These are phyloP conservation scores for Drosophila atripex DNA, from an alignment of 2,888 invertebrate genomes.

Conservation along the genomic window DNA sequence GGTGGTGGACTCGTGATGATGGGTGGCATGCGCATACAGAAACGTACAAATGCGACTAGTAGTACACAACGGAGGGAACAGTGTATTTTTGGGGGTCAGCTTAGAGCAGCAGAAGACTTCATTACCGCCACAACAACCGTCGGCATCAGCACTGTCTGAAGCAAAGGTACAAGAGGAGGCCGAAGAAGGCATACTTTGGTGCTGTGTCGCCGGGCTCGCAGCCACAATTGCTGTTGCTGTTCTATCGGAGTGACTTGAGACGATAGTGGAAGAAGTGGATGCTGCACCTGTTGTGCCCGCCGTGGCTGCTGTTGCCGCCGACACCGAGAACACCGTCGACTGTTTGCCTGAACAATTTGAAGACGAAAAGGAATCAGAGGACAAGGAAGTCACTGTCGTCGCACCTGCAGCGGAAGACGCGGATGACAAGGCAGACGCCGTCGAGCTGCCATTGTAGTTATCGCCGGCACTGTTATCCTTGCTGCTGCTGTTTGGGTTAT, in stretches of 20 bases:
- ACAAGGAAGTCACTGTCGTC: constrained; percentile 37
- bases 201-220: constrained; percentile 41
- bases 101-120: constrained; percentile 41
- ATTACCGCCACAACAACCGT: constrained; percentile 58
- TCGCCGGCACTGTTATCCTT: constrained; percentile 44
- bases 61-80: constrained; percentile 9
- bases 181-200: constrained; percentile 48
- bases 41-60: constrained; percentile 28
- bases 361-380: constrained; percentile 48
- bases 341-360: constrained; percentile 39
- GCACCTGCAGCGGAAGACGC: constrained; percentile 41
- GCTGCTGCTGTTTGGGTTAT: constrained; percentile 42
- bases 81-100: constrained; percentile 8
- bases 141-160: constrained; percentile 66
- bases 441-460: constrained; percentile 6
- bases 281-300: constrained; percentile 67
- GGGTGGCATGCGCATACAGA: constrained; percentile 38
- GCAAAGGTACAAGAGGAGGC: constrained; percentile 63
- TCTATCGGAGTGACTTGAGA: constrained; percentile 44
- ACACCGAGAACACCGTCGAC: constrained; percentile 31
- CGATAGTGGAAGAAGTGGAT: constrained; percentile 48
- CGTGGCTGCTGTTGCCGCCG: constrained; percentile 51
- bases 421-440: constrained; percentile 18
- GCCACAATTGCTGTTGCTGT: constrained; percentile 31
- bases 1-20: constrained; percentile 7